phyloP scores from a whole-genome alignment of 2,888 invertebrate species.

The Onthophagus sagittarius region DNA sequence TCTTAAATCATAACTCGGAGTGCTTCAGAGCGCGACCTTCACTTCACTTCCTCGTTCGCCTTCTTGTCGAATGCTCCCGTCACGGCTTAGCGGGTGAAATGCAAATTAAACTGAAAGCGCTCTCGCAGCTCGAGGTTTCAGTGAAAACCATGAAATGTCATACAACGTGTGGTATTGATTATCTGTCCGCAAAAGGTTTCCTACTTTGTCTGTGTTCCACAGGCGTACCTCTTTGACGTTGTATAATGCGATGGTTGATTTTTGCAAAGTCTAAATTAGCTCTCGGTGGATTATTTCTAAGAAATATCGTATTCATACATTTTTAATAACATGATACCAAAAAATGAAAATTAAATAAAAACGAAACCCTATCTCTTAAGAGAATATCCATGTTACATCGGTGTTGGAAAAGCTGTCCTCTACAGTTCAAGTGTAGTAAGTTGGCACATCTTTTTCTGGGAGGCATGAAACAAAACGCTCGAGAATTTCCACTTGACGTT shows the following conservation, averaged over 20 bases:
- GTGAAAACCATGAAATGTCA: not conserved
- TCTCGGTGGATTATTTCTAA: not conserved
- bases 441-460: not conserved
- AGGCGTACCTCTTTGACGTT: not conserved
- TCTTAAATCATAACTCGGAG: not conserved
- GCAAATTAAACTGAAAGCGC: not conserved
- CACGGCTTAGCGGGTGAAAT: not conserved
- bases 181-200: not conserved
- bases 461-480: not conserved
- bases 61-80: not conserved
- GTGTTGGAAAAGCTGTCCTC: not conserved
- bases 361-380: not conserved
- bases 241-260: not conserved
- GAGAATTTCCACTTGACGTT: not conserved
- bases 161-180: not conserved
- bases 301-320: too few species aligned
- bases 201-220: not conserved
- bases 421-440: not conserved
- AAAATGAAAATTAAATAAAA: not conserved
- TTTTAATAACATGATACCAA: too few species aligned
- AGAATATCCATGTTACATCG: not conserved
- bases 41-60: not conserved
- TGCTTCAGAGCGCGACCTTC: not conserved
- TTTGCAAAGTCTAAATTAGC: not conserved
- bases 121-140: not conserved